Conservation (phyloP, 2,888 invertebrate species). For the Diadegma fenestrale region DNA sequence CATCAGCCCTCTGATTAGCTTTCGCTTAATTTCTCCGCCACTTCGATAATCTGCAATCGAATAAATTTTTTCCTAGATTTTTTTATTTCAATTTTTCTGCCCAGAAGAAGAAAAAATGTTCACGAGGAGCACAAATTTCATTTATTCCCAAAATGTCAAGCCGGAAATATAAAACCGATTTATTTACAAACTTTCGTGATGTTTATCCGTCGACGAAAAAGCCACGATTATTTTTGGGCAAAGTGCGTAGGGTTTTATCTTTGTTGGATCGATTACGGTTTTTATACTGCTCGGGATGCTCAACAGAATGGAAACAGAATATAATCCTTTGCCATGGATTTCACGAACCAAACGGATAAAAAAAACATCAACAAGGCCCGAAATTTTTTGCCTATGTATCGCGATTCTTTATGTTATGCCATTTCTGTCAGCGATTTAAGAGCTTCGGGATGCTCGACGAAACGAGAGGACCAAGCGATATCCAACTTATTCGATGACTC, state of each 20-base stretch:
- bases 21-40: background rate
- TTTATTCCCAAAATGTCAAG: background rate
- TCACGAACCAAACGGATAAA: constrained; percentile 6
- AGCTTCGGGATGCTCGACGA: background rate
- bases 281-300: constrained; percentile 23
- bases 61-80: background rate
- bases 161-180: background rate
- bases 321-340: constrained; percentile 25
- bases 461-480: background rate
- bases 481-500: constrained; percentile 27
- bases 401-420: background rate
- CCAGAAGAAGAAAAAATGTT: background rate
- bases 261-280: constrained; percentile 29
- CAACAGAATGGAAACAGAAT: background rate
- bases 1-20: no score
- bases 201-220: background rate
- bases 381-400: background rate
- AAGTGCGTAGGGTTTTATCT: background rate
- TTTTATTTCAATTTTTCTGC: background rate
- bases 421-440: background rate
- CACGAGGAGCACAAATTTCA: background rate
- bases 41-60: background rate
- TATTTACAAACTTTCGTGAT: background rate
- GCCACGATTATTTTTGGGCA: constrained; percentile 33
- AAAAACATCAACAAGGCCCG: background rate